phyloP scores from a whole-genome alignment of 2,797 vertebrate genomes.

The Squalus acanthias region DNA sequence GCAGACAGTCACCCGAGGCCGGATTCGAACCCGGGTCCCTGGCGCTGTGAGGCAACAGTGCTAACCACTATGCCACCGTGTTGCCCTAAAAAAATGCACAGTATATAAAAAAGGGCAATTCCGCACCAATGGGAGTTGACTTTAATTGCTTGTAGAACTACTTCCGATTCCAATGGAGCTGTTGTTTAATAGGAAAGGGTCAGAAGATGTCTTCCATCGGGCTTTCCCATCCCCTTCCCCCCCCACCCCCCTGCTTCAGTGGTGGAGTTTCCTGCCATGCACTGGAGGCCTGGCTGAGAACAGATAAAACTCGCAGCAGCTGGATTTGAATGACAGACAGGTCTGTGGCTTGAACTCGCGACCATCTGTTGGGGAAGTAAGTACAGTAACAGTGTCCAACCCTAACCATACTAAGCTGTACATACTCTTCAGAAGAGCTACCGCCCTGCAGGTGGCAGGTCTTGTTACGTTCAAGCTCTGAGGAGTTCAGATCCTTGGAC shows the following conservation, averaged over 20 bases:
- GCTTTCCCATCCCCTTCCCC: not conserved
- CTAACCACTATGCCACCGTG: no score
- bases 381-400: not conserved
- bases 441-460: not conserved
- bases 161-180: no score
- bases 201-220: not conserved
- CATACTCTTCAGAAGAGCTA: not conserved
- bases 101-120: not conserved
- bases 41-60: no score
- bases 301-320: not conserved
- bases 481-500: not conserved
- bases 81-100: not conserved
- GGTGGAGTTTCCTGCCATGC: not conserved
- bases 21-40: no score
- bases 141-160: no score
- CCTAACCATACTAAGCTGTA: not conserved
- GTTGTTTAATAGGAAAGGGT: not conserved
- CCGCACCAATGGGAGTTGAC: not conserved
- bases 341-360: no score
- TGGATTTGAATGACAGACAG: not conserved
- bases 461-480: not conserved
- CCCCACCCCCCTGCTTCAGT: not conserved
- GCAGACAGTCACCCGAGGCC: no score
- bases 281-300: not conserved
- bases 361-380: not conserved